Conservation (phyloP, 2,113 vertebrate genomes). For the Psittacula cyanocephala region DNA sequence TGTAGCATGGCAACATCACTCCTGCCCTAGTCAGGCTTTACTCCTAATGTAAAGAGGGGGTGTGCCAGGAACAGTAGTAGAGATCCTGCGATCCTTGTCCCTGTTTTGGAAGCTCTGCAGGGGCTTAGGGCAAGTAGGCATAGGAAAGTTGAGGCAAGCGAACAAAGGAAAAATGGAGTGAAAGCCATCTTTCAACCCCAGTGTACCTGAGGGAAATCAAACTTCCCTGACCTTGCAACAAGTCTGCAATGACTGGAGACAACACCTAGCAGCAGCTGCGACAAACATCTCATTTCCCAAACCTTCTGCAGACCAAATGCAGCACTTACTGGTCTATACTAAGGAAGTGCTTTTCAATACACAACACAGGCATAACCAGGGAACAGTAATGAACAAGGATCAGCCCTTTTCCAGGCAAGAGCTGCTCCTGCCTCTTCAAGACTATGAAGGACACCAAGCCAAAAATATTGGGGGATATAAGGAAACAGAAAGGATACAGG, state of each 20-base stretch:
- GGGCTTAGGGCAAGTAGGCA: neutral
- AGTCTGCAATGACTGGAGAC: neutral
- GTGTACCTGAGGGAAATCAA: neutral
- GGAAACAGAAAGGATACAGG: neutral
- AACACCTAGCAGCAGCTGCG: neutral
- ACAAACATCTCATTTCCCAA: neutral
- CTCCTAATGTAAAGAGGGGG: neutral
- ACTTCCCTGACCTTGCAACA: neutral
- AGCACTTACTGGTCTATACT: neutral
- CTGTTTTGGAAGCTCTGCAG: neutral
- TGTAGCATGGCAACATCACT: slow-evolving; percentile 6
- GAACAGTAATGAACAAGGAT: neutral
- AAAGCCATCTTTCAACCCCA: neutral
- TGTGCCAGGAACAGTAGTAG: neutral
- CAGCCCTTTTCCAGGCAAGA: neutral
- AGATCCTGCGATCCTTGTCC: neutral
- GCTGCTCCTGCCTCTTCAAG: neutral
- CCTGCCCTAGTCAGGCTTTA: neutral
- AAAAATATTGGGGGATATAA: neutral
- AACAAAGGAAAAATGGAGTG: neutral
- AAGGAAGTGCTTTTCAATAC: neutral
- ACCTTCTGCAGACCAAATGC: neutral
- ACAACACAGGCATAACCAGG: neutral
- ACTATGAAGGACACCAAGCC: neutral
- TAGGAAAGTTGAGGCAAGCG: neutral